A percentile compares a stretch with the other conserved stretches of the same genome.
phyloP scores from a whole-genome alignment of 2,888 invertebrate genomes.

The Rhingia rostrata region DNA sequence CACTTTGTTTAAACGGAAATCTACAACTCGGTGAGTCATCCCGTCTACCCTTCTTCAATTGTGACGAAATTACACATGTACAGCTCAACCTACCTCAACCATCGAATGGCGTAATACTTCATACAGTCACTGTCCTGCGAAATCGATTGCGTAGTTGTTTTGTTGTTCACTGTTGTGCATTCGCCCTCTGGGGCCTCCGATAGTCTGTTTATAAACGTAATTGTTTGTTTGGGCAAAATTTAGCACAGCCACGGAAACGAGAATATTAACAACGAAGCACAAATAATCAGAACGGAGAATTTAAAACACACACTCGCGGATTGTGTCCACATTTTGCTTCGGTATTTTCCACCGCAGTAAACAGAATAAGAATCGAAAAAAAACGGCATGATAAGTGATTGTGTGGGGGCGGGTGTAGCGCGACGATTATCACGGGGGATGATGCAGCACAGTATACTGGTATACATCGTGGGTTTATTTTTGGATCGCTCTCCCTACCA shows the following conservation, averaged over 20 bases:
- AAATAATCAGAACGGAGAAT: slow-evolving; percentile 2
- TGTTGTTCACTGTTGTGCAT: background rate
- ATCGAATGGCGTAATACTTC: background rate
- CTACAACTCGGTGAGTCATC: slow-evolving; percentile 29
- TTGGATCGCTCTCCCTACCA: slow-evolving; percentile 29
- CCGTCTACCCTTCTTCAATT: background rate
- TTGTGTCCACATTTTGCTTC: background rate
- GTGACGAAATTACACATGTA: slow-evolving; percentile 33
- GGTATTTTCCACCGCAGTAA: slow-evolving; percentile 17
- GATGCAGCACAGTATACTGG: slow-evolving; percentile 18
- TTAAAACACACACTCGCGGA: slow-evolving; percentile 4
- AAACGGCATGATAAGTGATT: background rate
- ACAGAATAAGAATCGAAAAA: slow-evolving; percentile 24
- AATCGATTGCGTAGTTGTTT: slow-evolving; percentile 13
- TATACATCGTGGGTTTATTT: slow-evolving; percentile 36
- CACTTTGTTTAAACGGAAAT: slow-evolving; percentile 28
- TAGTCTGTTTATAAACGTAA: background rate
- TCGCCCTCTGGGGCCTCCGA: background rate
- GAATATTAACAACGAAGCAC: background rate
- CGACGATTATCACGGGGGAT: slow-evolving; percentile 33
- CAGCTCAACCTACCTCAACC: slow-evolving; percentile 38
- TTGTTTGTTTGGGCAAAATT: slow-evolving; percentile 18
- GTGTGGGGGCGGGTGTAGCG: background rate
- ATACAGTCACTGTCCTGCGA: slow-evolving; percentile 2
- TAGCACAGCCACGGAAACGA: background rate